These are phyloP conservation scores for Labroides dimidiatus DNA, from an alignment of 2,797 vertebrate genomes.

Conservation along the genomic window DNA sequence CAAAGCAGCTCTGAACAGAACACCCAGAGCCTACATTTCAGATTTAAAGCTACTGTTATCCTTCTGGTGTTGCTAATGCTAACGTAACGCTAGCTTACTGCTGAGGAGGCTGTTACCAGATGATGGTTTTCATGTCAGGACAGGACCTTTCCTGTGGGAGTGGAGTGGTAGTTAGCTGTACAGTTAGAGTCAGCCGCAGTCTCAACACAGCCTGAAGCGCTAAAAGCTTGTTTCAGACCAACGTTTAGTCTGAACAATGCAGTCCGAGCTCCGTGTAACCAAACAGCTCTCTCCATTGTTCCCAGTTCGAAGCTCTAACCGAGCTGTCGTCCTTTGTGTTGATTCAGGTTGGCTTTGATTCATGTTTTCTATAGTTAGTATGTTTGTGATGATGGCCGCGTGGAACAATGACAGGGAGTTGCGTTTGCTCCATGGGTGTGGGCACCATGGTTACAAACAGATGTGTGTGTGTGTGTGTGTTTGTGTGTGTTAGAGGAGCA, in stretches of 20 bases:
- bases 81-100: constrained; percentile 34
- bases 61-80: no score
- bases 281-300: constrained; percentile 24
- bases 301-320: not conserved
- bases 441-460: constrained; percentile 39
- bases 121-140: constrained; percentile 55
- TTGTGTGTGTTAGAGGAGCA: constrained; percentile 1
- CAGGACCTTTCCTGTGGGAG: constrained; percentile 58
- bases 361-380: constrained; percentile 25
- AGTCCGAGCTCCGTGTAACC: not conserved
- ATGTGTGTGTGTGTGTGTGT: constrained; percentile 18
- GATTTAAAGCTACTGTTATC: not conserved
- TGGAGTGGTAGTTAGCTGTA: constrained; percentile 45
- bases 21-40: not conserved
- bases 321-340: constrained; percentile 31
- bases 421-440: constrained; percentile 65
- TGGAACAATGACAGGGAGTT: constrained; percentile 52
- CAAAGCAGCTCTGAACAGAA: not conserved
- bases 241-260: constrained; percentile 16
- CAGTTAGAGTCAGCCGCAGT: constrained; percentile 41
- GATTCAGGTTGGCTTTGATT: constrained; percentile 54
- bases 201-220: constrained; percentile 46
- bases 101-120: constrained; percentile 52
- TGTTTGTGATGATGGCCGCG: constrained; percentile 29
- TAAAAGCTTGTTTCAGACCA: not conserved